Evolutionary conservation across 2,113 vertebrate genomes (phyloP).

Genomic region (Pogonocichla stellata): DNA sequence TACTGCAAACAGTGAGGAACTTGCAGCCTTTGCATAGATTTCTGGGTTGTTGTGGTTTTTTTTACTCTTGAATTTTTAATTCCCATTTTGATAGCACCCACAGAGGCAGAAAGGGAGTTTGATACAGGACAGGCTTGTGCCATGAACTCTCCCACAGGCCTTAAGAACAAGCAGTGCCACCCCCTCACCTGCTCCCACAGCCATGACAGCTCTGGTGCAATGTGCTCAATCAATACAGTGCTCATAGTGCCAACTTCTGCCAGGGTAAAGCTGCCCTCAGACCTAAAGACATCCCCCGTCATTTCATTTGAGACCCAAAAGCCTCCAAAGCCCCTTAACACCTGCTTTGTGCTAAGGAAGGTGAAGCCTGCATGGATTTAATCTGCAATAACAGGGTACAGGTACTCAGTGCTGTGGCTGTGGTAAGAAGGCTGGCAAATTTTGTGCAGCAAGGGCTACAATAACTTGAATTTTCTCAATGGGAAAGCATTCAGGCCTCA

Average conservation of each 20-base stretch:
- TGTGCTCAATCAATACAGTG: background rate
- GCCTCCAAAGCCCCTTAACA: background rate
- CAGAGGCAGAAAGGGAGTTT: background rate
- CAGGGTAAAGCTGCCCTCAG: background rate
- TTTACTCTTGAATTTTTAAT: background rate
- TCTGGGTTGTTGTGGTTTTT: rapidly evolving
- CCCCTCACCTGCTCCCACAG: background rate
- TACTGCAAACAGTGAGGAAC: background rate
- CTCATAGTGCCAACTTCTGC: background rate
- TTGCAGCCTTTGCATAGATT: background rate
- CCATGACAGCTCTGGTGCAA: background rate
- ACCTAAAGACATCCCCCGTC: background rate
- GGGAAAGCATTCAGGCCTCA: background rate
- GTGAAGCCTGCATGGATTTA: background rate
- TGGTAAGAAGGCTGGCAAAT: background rate
- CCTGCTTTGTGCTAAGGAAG: background rate
- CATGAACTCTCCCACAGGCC: background rate
- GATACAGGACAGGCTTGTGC: background rate
- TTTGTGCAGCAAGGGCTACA: background rate
- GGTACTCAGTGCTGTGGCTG: rapidly evolving
- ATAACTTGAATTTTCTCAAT: background rate
- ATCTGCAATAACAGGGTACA: background rate
- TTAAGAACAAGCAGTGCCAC: background rate
- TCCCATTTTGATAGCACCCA: background rate
- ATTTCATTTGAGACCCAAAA: background rate